These are phyloP conservation scores for Hedychridium roseum DNA, from an alignment of 2,888 invertebrate species.

Conservation along the genomic window DNA sequence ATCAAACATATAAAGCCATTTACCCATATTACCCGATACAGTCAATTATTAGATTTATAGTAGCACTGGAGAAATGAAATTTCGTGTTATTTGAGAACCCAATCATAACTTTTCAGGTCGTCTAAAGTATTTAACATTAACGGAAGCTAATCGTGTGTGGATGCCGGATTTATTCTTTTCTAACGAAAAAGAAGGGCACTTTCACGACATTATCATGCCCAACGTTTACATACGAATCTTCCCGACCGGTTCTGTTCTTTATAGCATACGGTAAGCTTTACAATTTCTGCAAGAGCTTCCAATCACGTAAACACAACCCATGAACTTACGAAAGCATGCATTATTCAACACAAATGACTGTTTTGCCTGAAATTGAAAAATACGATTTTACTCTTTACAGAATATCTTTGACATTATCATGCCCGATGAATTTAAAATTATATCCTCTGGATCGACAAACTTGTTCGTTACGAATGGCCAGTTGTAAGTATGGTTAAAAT, in stretches of 20 bases:
- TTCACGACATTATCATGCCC: constrained; percentile 97
- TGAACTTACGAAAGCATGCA: no score
- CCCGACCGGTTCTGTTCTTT: constrained; percentile 92
- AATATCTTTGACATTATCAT: constrained; percentile 93
- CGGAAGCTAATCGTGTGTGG: constrained; percentile 96
- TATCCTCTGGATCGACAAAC: constrained; percentile 96
- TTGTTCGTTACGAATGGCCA: constrained; percentile 94
- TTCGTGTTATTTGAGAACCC: neutral
- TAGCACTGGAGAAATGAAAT: neutral
- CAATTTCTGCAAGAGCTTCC: no score
- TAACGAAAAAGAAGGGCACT: constrained; percentile 97
- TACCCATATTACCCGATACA: neutral
- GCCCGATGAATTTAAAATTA: constrained; percentile 96
- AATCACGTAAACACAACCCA: no score
- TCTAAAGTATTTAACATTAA: constrained; percentile 89
- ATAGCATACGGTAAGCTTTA: constrained; percentile 86
- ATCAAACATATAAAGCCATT: constrained; percentile 3
- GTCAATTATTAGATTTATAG: neutral
- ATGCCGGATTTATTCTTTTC: constrained; percentile 98
- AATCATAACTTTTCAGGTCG: constrained; percentile 72
- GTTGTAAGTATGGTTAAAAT: constrained; percentile 93
- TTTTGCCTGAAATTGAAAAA: neutral
- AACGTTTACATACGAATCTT: constrained; percentile 97
- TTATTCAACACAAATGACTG: no score
- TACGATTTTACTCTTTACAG: constrained; percentile 64